Base-by-base conservation (phyloP, 2,888 invertebrate species). In the Hypsopygia costalis region DNA sequence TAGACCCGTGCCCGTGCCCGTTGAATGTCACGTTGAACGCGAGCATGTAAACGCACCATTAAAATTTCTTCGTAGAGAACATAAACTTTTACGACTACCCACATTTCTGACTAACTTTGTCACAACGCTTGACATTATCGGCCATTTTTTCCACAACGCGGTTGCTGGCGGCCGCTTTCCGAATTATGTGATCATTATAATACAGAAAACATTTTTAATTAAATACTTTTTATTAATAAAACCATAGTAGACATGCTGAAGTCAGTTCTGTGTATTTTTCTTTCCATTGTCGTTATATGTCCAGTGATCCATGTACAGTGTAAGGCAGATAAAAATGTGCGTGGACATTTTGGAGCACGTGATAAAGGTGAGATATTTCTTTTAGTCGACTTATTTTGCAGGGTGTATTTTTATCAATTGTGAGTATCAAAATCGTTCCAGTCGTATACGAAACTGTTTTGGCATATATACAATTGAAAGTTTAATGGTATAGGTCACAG, bases 221-320 rank as follows among this genome's bases (percentile, higher is more conserved):
- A 31, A 28, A 7, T 9, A 8, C 11, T 32, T n/a, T n/a, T 1
- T 9, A 6, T 6, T 1, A 20, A 30, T 8, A 21, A 4, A 8
- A 8, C 6, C 9, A 4, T 7, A 10, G 0, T 20, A 44, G n/a
- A 41, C 9, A 27, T 36, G 16, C 36, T 44, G 7, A 35, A 34
- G 36, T 31, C 9, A 4, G 21, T 42, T 10, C 40, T 49, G 46
- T 40, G 58, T 43, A 52, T 69, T 35, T 69, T 68, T 41, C 52
- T 73, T 16, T 73, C 64, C 36, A 55, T 73, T 6, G 61, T 69
- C 7, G 50, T 75, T 1, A 46, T 74, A 3, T 75, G 64, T 39
- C 74, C 70, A 0, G 43, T 65, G 25, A 37, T 52, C n/a, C 48
- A 60, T 4, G 47, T 58, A 3, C 16, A 45, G 28, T 44, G 54